Base-by-base conservation (phyloP, 2,888 invertebrate genomes). In the Eustalomyia histrio region DNA sequence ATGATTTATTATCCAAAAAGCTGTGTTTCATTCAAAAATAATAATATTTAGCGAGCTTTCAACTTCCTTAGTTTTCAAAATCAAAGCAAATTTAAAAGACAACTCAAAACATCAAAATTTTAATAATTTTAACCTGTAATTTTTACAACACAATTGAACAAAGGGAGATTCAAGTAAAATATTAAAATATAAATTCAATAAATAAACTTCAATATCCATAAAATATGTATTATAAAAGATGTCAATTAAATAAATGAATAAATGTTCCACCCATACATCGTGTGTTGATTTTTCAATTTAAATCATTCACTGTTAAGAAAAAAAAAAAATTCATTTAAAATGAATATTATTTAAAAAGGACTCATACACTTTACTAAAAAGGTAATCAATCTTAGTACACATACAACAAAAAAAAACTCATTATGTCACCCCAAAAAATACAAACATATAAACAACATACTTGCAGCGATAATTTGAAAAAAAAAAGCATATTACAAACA, bases 301-400 rank as follows among this genome's bases (percentile, higher is more conserved):
- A 63, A 47, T 47, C 29, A 63, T n/a, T 43, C 1, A 16, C 63
- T 0, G 55, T 24, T 14, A 6, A 29, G 29, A 29, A 33, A 57
- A 17, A 9, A 8, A 60, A 39, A 33, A n/a, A n/a, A n/a, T n/a
- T 7, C 60, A 60, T 60, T 60, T 18, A n/a, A 10, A 63, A 43
- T 47, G 24, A 35, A 52, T 16, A 24, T 18, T 24, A 35, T 55
- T 58, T 33, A 7, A 52, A 64, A 14, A 18, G 18, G 68, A 61
- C 60, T 35, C 50, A 60, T 33, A 39, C 61, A 68, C 61, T 55
- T 75, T 24, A 55, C 67, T 67, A 43, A 61, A 68, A 55, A 67
- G 60, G 60, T 74, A 65, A 74, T 74, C 67, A 67, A 74, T 74
- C 74, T 67, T 60, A 67, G 60, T 43, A 53, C 39, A 24, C 35